phyloP scores from a whole-genome alignment of 2,888 invertebrate genomes.

The Erebia palarica region DNA sequence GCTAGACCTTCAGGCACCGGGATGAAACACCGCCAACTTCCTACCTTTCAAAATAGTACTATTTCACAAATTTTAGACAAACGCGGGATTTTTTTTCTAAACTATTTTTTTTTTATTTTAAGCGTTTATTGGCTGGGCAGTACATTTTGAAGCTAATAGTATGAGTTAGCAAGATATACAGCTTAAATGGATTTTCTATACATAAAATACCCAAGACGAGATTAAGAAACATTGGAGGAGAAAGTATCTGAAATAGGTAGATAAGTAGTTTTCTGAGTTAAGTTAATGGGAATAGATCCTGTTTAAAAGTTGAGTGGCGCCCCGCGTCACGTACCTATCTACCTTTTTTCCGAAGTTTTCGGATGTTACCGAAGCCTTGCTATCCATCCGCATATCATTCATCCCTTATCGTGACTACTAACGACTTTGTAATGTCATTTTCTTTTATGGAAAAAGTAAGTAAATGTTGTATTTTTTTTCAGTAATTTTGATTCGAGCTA shows the following conservation, averaged over 20 bases:
- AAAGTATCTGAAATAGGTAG: slow-evolving; percentile 29
- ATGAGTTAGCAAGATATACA: no score
- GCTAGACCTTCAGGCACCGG: no score
- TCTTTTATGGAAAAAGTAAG: neutral
- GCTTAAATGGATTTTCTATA: neutral
- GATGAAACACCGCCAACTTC: no score
- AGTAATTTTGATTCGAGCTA: no score
- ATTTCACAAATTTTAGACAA: no score
- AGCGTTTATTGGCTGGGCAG: no score
- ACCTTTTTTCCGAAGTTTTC: slow-evolving; percentile 24
- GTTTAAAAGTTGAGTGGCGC: slow-evolving; percentile 41
- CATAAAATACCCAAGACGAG: slow-evolving; percentile 22
- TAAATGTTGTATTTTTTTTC: neutral
- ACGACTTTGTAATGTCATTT: slow-evolving; percentile 10
- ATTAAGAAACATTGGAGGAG: slow-evolving; percentile 34
- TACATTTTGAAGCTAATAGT: no score
- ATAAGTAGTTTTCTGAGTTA: slow-evolving; percentile 40
- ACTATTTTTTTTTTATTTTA: no score
- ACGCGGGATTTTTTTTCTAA: no score
- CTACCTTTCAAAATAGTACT: no score
- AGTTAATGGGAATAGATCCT: slow-evolving; percentile 40
- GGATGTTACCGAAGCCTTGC: slow-evolving; percentile 8
- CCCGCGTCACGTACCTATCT: slow-evolving; percentile 34
- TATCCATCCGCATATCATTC: slow-evolving; percentile 18
- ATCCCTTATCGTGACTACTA: slow-evolving; percentile 21